Evolutionary conservation across 1,140 invertebrate genomes (phyloP), one percentile per base, ranked within the genome.

Genomic region (Drosophila lacteicornis): DNA sequence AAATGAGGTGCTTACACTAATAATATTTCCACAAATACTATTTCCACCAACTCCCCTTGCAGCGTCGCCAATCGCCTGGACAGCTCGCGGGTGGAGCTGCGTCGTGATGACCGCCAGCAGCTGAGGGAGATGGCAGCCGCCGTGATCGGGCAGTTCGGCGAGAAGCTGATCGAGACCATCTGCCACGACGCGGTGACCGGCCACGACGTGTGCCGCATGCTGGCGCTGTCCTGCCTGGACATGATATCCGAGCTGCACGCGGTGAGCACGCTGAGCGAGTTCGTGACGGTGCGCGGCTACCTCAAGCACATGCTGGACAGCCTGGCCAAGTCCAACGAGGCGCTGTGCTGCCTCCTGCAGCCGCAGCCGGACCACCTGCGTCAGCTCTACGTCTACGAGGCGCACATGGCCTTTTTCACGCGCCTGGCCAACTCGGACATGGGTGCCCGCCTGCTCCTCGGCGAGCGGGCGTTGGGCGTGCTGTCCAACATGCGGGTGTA

Each of bases 131-230:
- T 93, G 75, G 80, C 91, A 0, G 63, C 94, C 33, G 93, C 96
- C 68, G 94, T 96, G 0, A 94, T 97, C 45, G 93, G 94, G 2
- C 93, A 94, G 5, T 98, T 97, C 86, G 96, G 97, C 1, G 96
- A 98, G 62, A 96, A 96, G 86, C 93, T 98, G 15, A 96, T 98
- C 91, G 96, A 97, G 77, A 95, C 97, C 33, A 93, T 98, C 30
- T 97, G 97, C 82, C 95, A 96, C 62, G 98, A 98, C 93, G 97
- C 96, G 66, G 96, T 97, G 9, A 96, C 96, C 13, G 97, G 97
- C 0, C 97, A 98, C 90, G 97, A 98, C 83, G 95, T 98, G 19
- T 97, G 97, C 85, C 96, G 97, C 93, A 98, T 98, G 96, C 93
- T 98, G 56, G 96, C 97, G 0, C 93, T 99, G 33, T 95, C 97